Evolutionary conservation across 2,797 vertebrate species (phyloP).

Genomic region (Huso huso): DNA sequence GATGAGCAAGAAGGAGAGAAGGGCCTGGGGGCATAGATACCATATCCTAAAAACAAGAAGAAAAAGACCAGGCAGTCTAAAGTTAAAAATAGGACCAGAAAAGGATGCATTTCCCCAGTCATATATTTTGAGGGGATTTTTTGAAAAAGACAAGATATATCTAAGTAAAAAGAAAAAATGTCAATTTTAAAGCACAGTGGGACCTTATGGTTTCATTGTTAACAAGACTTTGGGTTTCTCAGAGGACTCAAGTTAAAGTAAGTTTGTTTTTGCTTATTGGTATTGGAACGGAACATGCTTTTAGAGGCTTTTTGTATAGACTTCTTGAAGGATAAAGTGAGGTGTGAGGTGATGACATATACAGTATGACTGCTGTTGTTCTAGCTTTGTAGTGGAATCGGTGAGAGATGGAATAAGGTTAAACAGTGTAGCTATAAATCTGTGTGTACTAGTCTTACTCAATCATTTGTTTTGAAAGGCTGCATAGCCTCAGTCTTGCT

Average conservation of each 20-base stretch:
- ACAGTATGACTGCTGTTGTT: slow-evolving; percentile 2
- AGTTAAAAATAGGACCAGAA: slow-evolving; percentile 10
- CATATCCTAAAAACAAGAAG: slow-evolving; percentile 1
- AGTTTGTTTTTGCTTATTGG: slow-evolving; percentile 13
- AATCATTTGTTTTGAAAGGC: not conserved
- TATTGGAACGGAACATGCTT: too few species aligned
- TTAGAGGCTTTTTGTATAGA: too few species aligned
- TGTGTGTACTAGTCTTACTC: not conserved
- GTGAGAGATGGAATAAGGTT: slow-evolving; percentile 2
- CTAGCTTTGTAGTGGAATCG: not conserved
- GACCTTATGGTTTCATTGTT: not conserved
- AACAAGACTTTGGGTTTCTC: not conserved
- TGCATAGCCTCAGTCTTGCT: too few species aligned
- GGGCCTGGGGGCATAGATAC: slow-evolving; percentile 11
- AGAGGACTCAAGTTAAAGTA: slow-evolving; percentile 37
- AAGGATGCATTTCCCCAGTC: not conserved
- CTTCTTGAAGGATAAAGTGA: not conserved
- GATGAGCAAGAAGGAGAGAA: slow-evolving; percentile 11
- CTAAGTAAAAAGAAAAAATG: too few species aligned
- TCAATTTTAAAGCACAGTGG: not conserved
- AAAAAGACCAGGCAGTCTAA: not conserved
- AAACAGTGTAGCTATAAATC: slow-evolving; percentile 1
- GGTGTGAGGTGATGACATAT: not conserved
- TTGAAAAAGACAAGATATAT: too few species aligned
- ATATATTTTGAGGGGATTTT: too few species aligned